Evolutionary conservation across 2,113 vertebrate genomes (phyloP), one percentile per base, ranked within the genome.

Genomic region (Sprattus sprattus): DNA sequence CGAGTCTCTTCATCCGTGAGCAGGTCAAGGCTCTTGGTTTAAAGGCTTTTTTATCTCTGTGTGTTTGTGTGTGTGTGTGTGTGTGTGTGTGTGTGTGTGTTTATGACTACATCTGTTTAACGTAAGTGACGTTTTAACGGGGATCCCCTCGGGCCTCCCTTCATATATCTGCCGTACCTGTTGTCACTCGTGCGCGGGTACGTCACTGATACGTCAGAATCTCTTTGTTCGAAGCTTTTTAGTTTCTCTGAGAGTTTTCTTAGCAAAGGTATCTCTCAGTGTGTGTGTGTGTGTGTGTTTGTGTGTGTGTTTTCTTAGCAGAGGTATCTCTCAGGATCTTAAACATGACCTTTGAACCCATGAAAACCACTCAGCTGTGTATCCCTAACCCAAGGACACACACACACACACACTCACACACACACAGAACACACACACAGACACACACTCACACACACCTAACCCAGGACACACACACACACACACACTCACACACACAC

Each of bases 301-400:
- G 47, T 83, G 81, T 78, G 47, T 49, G 49, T 52, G 39, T 46
- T 39, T 85, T n/a, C n/a, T n/a, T n/a, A n/a, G n/a, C n/a, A n/a
- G n/a, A n/a, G n/a, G n/a, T n/a, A n/a, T n/a, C n/a, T n/a, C n/a
- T n/a, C n/a, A n/a, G n/a, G n/a, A n/a, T n/a, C n/a, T n/a, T n/a
- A n/a, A n/a, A n/a, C n/a, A n/a, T n/a, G n/a, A n/a, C n/a, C n/a
- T n/a, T n/a, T n/a, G n/a, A n/a, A n/a, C n/a, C n/a, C n/a, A n/a
- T n/a, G n/a, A n/a, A n/a, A n/a, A n/a, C n/a, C n/a, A n/a, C n/a
- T n/a, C n/a, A n/a, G n/a, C n/a, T n/a, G n/a, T n/a, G n/a, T n/a
- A n/a, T n/a, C n/a, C n/a, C n/a, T n/a, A n/a, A n/a, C n/a, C n/a
- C n/a, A n/a, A n/a, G n/a, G n/a, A n/a, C n/a, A n/a, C n/a, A n/a